These are phyloP conservation scores for Ernsta delagoae DNA, from an alignment of 2,888 invertebrate genomes.

Conservation along the genomic window DNA sequence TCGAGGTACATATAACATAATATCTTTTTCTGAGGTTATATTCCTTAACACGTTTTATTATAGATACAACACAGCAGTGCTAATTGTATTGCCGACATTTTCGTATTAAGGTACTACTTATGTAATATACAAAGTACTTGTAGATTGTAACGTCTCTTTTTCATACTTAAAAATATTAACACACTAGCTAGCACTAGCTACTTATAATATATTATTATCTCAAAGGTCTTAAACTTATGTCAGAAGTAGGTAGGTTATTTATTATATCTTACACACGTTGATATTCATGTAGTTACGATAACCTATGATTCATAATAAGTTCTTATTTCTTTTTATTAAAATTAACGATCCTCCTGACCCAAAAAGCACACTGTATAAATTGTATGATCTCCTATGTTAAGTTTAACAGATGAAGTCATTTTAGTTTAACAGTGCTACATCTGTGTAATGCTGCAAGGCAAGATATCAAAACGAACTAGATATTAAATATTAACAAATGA, in stretches of 20 bases:
- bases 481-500: constrained; percentile 45
- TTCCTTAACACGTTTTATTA: too few species aligned
- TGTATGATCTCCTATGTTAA: not conserved
- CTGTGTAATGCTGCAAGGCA: constrained; percentile 43
- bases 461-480: constrained; percentile 52
- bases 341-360: constrained; percentile 35
- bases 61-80: too few species aligned
- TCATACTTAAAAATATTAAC: too few species aligned
- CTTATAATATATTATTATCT: too few species aligned
- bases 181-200: too few species aligned
- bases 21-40: too few species aligned
- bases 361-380: constrained; percentile 34
- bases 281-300: constrained; percentile 36
- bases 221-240: constrained; percentile 9
- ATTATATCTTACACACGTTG: constrained; percentile 31
- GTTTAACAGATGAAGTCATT: constrained; percentile 13
- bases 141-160: too few species aligned
- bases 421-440: constrained; percentile 36
- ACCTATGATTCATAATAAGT: constrained; percentile 34
- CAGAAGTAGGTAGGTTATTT: constrained; percentile 8
- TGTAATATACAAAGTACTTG: too few species aligned
- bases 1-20: too few species aligned
- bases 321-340: constrained; percentile 28
- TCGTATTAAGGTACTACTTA: too few species aligned
- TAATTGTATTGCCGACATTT: too few species aligned